Base-by-base conservation (phyloP, 2,113 vertebrate genomes). In the Camelus bactrianus region DNA sequence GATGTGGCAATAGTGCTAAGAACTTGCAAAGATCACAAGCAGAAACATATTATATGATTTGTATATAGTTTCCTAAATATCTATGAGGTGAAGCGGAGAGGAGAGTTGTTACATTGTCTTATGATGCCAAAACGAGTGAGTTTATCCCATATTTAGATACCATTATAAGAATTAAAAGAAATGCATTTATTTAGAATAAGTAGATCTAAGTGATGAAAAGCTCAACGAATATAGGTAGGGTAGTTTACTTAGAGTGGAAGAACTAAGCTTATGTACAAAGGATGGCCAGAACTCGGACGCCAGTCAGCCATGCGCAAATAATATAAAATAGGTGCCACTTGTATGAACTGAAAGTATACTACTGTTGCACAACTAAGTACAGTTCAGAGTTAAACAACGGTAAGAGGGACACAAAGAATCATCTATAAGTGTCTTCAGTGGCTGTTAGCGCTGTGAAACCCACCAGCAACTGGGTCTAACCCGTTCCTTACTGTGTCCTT, bases 131-230 rank as follows among this genome's bases (percentile, higher is more conserved):
- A 93, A 89, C 77, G 11, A 82, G 54, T 83, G 48, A 35, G 19
- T n/a, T 86, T 91, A 81, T 48, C 38, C n/a, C 50, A 77, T 32
- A 94, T 75, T 95, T 70, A 93, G 46, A 79, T 14, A 85, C 20
- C 52, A 76, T 72, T 72, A 19, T 48, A 85, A 92, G 62, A 93
- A 89, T 56, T 42, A 84, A 89, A 92, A 81, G 22, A 90, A 96
- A 95, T 54, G 24, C 26, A 93, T n/a, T 42, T 52, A 60, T n/a
- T 56, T 92, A 93, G 26, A 85, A 24, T 52, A 77, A 85, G 38
- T 16, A 85, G n/a, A 79, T 19, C 5, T 46, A 77, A 50, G 19
- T 50, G 65, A 93, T 42, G 20, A 76, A 89, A 87, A 75, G 42
- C 6, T 70, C 60, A 60, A 56, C 5, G 15, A 54, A 77, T 56